A percentile compares a stretch with the other conserved stretches of the same genome.
Conservation (phyloP, 2,888 invertebrate species). For the Hypselothyrea guttata region DNA sequence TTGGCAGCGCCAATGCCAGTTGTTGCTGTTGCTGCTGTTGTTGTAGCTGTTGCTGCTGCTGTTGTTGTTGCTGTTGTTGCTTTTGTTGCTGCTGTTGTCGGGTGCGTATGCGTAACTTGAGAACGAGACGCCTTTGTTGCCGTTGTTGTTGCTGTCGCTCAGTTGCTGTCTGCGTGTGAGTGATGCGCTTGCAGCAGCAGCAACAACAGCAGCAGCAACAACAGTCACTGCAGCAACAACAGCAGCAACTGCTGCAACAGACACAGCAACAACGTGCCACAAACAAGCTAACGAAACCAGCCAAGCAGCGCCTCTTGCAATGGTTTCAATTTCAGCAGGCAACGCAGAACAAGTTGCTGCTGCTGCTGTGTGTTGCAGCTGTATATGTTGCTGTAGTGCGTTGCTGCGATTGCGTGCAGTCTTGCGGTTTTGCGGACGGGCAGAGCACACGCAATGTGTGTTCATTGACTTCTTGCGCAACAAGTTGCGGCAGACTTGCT, state of each 20-base stretch:
- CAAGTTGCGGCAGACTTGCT: slow-evolving; percentile 44
- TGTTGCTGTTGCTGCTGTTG: slow-evolving; percentile 29
- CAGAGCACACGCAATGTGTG: slow-evolving; percentile 71
- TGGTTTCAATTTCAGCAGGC: slow-evolving; percentile 72
- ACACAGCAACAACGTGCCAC: slow-evolving; percentile 34
- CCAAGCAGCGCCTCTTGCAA: slow-evolving; percentile 45
- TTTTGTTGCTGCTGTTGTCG: slow-evolving; percentile 32
- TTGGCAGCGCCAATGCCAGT: slow-evolving; percentile 51
- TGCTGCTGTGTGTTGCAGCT: slow-evolving; percentile 16
- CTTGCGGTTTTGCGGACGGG: slow-evolving; percentile 45
- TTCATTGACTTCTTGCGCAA: slow-evolving; percentile 74
- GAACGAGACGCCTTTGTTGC: slow-evolving; percentile 48
- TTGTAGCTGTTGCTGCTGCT: slow-evolving; percentile 15
- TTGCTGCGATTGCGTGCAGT: slow-evolving; percentile 51
- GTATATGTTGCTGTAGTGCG: slow-evolving; percentile 31
- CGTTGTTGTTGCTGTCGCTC: slow-evolving; percentile 30
- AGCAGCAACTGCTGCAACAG: slow-evolving; percentile 24
- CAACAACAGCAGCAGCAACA: slow-evolving; percentile 29
- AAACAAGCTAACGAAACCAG: slow-evolving; percentile 55
- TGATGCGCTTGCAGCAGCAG: slow-evolving; percentile 70
- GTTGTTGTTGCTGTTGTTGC: slow-evolving; percentile 11
- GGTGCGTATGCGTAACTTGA: slow-evolving; percentile 78
- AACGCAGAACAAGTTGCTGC: slow-evolving; percentile 63
- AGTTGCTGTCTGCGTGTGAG: slow-evolving; percentile 47
- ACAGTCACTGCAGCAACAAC: slow-evolving; percentile 29